Percentiles rank a stretch among this genome's conserved stretches.
Evolutionary conservation across 2,113 vertebrate species (phyloP).

Genomic region (Colossoma macropomum): DNA sequence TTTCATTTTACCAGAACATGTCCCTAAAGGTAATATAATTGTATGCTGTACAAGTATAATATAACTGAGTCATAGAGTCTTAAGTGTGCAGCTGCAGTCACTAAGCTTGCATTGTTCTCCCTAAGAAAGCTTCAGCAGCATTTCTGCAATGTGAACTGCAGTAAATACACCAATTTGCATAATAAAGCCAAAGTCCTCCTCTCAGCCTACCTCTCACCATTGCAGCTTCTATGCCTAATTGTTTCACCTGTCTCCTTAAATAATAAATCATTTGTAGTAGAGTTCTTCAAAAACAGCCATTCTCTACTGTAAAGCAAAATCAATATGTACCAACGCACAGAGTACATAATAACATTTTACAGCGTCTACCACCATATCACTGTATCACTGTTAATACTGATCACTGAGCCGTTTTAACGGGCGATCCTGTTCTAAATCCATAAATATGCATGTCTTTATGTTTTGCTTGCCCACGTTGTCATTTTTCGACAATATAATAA

Average conservation of each 20-base stretch:
- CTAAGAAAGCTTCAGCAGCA: background rate
- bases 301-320: background rate
- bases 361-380: background rate
- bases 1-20: background rate
- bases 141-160: background rate
- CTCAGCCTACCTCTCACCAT: background rate
- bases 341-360: background rate
- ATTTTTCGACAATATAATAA: too few species aligned
- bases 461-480: background rate
- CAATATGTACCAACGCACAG: background rate
- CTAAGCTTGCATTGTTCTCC: background rate
- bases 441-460: too few species aligned
- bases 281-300: background rate
- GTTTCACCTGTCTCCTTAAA: background rate
- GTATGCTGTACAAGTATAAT: background rate
- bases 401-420: background rate
- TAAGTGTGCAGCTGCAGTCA: background rate
- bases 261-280: background rate
- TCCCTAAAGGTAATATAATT: background rate
- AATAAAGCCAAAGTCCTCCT: slow-evolving; percentile 1
- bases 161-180: background rate
- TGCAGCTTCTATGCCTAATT: background rate
- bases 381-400: background rate
- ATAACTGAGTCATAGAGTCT: background rate
- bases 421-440: too few species aligned